These are phyloP conservation scores for Drosophila bocki DNA, from an alignment of 1,140 invertebrate genomes.

Conservation along the genomic window DNA sequence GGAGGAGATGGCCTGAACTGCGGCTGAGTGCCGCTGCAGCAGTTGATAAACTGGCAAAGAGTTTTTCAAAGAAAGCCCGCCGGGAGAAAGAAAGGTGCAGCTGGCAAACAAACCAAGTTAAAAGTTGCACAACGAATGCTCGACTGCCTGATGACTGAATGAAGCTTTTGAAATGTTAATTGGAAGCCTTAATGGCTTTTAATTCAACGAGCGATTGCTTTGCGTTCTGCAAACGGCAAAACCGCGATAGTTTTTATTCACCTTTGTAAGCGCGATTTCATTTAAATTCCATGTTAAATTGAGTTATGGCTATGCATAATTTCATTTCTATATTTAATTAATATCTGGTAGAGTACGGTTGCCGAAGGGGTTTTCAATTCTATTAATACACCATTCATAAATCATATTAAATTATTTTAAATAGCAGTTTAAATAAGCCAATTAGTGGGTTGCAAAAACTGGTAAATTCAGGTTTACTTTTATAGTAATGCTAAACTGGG, in stretches of 20 bases:
- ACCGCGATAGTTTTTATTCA: conserved; percentile 4
- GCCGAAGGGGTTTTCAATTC: no score
- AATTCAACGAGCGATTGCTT: conserved; percentile 33
- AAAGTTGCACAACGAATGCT: conserved; percentile 44
- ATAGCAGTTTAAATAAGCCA: background rate
- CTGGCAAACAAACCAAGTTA: conserved; percentile 36
- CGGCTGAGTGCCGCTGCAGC: conserved; percentile 32
- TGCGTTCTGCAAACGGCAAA: conserved; percentile 7
- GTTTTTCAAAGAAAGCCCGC: conserved; percentile 29
- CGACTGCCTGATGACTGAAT: conserved; percentile 43
- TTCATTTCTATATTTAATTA: background rate
- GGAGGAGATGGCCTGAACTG: conserved; percentile 6
- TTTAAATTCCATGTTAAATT: conserved; percentile 18
- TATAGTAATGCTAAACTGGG: background rate
- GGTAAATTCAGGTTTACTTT: background rate
- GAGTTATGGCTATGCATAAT: conserved; percentile 13
- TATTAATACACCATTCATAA: background rate
- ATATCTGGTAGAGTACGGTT: background rate
- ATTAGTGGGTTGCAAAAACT: background rate
- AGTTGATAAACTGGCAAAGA: conserved; percentile 70
- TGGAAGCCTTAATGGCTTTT: conserved; percentile 48
- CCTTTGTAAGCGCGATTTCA: conserved; percentile 11
- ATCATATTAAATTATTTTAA: background rate
- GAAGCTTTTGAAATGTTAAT: conserved; percentile 51
- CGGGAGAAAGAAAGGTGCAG: conserved; percentile 5